phyloP scores from a whole-genome alignment of 2,113 vertebrate genomes.

The Anguilla japonica region DNA sequence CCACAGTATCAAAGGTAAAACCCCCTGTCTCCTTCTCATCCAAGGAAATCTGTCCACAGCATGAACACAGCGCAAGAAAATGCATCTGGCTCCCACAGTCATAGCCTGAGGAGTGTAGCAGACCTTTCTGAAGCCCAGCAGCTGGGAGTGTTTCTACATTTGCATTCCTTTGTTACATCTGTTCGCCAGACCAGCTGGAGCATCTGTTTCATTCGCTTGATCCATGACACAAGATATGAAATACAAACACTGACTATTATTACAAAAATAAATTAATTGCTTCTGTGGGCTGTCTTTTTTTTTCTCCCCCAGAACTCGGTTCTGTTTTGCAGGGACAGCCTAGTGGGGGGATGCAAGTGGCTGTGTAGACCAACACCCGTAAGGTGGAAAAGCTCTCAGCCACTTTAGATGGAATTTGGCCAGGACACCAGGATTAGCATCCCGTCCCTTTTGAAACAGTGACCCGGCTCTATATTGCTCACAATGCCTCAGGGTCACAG shows the following conservation, averaged over 20 bases:
- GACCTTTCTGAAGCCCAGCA: background rate
- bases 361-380: no score
- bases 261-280: background rate
- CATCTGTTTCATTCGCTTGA: constrained; percentile 64
- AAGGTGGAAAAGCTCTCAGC: no score
- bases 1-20: background rate
- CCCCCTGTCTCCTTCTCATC: background rate
- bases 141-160: constrained; percentile 77
- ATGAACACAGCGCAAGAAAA: background rate
- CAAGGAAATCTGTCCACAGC: background rate
- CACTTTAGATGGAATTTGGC: no score
- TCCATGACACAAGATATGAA: background rate
- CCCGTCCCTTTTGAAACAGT: no score
- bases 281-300: background rate
- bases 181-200: constrained; percentile 76
- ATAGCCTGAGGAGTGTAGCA: background rate
- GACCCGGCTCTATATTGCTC: no score
- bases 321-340: no score
- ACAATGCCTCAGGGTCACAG: no score
- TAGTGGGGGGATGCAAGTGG: no score
- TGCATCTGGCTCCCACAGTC: background rate
- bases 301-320: no score
- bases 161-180: constrained; percentile 80
- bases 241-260: background rate
- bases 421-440: no score